Evolutionary conservation across 2,797 vertebrate genomes (phyloP).

Genomic region (Lates japonicus): DNA sequence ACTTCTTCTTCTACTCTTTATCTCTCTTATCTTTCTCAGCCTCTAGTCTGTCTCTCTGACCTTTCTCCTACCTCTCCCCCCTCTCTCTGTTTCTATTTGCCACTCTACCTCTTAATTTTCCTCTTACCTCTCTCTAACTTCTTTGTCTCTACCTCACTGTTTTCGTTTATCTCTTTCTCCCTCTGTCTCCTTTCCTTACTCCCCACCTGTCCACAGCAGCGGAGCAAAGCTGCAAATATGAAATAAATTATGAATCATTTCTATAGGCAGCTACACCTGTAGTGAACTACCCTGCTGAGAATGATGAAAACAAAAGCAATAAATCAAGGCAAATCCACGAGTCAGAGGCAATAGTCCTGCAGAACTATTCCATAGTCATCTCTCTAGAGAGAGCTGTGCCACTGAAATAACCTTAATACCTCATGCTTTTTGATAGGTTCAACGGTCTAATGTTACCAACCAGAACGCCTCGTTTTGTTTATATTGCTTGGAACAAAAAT

Average conservation of each 20-base stretch:
- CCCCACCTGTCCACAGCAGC: conserved; percentile 41
- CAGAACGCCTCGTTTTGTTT: conserved; percentile 6
- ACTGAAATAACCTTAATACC: conserved; percentile 51
- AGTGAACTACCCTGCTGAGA: conserved; percentile 68
- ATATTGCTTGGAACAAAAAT: conserved; percentile 4
- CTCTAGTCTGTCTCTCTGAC: not conserved
- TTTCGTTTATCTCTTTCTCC: not conserved
- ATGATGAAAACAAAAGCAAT: conserved; percentile 82
- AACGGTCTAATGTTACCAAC: conserved; percentile 26
- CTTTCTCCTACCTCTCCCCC: not conserved
- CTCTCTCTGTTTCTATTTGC: not conserved
- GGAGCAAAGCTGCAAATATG: conserved; percentile 45
- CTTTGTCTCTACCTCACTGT: conserved; percentile 10
- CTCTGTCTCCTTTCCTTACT: conserved; percentile 7
- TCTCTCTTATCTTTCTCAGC: not conserved
- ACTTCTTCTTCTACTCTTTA: not conserved
- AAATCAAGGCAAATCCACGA: conserved; percentile 71
- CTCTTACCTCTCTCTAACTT: conserved; percentile 17
- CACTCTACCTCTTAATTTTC: not conserved
- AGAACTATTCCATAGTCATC: conserved; percentile 59
- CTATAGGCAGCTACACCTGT: conserved; percentile 75
- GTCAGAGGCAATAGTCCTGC: conserved; percentile 60
- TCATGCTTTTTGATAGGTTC: conserved; percentile 35
- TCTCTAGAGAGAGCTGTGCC: conserved; percentile 49
- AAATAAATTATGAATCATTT: conserved; percentile 77